Conservation (phyloP, 1,140 invertebrate genomes). For the Ridgeia piscesae region DNA sequence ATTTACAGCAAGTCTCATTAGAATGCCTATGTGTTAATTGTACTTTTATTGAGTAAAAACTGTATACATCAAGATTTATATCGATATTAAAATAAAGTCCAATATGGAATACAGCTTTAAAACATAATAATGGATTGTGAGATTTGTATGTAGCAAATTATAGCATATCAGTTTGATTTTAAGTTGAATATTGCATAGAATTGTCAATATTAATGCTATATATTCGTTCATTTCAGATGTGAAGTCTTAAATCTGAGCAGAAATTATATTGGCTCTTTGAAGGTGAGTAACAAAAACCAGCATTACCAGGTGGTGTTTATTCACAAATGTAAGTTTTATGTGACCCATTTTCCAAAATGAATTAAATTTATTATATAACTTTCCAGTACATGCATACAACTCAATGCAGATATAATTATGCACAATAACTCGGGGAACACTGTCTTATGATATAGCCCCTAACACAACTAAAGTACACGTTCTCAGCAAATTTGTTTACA, state of each 20-base stretch:
- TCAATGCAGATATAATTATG: no score
- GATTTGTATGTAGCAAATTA: neutral
- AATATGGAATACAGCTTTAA: neutral
- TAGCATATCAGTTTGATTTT: neutral
- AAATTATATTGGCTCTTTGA: neutral
- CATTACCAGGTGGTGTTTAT: neutral
- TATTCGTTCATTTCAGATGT: neutral
- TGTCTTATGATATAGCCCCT: no score
- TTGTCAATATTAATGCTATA: neutral
- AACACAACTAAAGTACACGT: neutral
- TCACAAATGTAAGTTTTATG: neutral
- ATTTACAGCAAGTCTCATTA: no score
- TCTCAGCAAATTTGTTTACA: neutral
- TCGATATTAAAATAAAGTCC: neutral
- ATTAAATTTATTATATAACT: no score
- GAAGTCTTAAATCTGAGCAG: neutral
- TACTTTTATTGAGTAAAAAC: neutral
- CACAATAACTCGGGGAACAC: no score
- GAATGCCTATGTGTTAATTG: no score
- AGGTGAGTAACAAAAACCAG: neutral
- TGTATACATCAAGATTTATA: neutral
- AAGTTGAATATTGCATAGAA: neutral
- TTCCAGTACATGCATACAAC: no score
- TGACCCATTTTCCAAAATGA: neutral
- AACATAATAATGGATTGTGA: neutral